Conservation (phyloP, 2,797 vertebrate genomes). For the Kryptolebias ocellatus region DNA sequence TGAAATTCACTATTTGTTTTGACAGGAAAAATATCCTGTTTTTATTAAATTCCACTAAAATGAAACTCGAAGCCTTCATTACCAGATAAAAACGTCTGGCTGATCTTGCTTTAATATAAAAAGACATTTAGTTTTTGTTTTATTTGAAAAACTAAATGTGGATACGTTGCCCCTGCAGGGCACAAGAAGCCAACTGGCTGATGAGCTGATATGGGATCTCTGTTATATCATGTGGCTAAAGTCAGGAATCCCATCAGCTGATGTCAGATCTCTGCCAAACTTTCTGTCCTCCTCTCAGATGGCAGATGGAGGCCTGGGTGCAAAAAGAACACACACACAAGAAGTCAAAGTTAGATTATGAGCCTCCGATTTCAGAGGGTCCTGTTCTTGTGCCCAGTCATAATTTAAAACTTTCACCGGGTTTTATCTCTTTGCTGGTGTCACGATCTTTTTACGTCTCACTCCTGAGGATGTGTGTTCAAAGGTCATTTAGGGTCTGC, state of each 20-base stretch:
- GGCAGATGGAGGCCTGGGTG: slow-evolving; percentile 17
- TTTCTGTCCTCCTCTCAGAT: slow-evolving; percentile 8
- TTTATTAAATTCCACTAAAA: too few relatives aligned
- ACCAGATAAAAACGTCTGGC: too few relatives aligned
- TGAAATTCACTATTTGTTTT: too few relatives aligned
- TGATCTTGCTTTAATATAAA: too few relatives aligned
- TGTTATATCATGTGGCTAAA: slow-evolving; percentile 38
- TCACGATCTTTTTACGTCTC: slow-evolving; percentile 6
- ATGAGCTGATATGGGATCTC: slow-evolving; percentile 47
- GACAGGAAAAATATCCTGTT: too few relatives aligned
- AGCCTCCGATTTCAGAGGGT: not conserved
- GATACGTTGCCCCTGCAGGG: not conserved
- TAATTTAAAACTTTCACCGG: not conserved
- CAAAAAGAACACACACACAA: slow-evolving; percentile 2
- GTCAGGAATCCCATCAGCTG: slow-evolving; percentile 51
- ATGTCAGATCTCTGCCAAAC: slow-evolving; percentile 45
- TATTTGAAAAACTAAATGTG: too few relatives aligned
- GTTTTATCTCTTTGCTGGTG: not conserved
- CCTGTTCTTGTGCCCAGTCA: not conserved
- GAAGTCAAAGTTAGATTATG: slow-evolving; percentile 1
- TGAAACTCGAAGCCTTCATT: too few relatives aligned
- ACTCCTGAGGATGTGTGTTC: not conserved
- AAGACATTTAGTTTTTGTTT: too few relatives aligned
- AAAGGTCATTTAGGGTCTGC: slow-evolving; percentile 16
- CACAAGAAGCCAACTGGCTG: slow-evolving; percentile 32